These are phyloP conservation scores for Xiphophorus couchianus DNA, from an alignment of 2,113 vertebrate genomes.

Conservation along the genomic window DNA sequence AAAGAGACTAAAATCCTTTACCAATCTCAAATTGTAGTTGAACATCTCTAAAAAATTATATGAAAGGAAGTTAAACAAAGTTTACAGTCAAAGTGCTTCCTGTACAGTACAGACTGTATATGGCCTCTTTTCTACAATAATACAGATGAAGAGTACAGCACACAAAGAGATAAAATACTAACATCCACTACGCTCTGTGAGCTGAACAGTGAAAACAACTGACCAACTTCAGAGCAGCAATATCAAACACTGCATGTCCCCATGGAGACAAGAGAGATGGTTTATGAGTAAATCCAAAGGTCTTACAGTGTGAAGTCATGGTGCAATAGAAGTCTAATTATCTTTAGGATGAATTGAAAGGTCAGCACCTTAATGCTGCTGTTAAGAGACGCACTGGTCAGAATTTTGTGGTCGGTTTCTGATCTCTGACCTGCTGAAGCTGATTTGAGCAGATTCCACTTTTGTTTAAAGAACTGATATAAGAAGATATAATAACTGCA, in stretches of 20 bases:
- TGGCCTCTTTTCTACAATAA: constrained; percentile 57
- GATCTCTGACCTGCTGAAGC: background rate
- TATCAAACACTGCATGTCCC: constrained; percentile 49
- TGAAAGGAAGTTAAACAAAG: constrained; percentile 36
- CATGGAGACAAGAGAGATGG: constrained; percentile 18
- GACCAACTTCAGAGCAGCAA: constrained; percentile 54
- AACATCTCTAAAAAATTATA: constrained; percentile 39
- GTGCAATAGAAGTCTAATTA: constrained; percentile 12
- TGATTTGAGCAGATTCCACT: background rate
- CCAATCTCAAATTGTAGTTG: constrained; percentile 57
- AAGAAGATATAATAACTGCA: too few species aligned
- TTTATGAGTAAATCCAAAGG: background rate
- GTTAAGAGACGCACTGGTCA: background rate
- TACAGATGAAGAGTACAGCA: constrained; percentile 41
- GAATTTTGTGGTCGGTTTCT: background rate
- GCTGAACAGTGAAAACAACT: constrained; percentile 55
- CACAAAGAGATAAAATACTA: constrained; percentile 29
- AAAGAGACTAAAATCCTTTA: constrained; percentile 43
- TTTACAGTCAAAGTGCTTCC: constrained; percentile 75
- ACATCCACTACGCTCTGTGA: constrained; percentile 50
- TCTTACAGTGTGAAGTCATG: constrained; percentile 17
- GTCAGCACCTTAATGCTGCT: constrained; percentile 56
- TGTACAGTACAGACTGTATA: constrained; percentile 73
- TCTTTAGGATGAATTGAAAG: constrained; percentile 12
- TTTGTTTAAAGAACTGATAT: background rate